These are phyloP conservation scores for Bibio marci DNA, from an alignment of 2,888 invertebrate genomes.

Conservation along the genomic window DNA sequence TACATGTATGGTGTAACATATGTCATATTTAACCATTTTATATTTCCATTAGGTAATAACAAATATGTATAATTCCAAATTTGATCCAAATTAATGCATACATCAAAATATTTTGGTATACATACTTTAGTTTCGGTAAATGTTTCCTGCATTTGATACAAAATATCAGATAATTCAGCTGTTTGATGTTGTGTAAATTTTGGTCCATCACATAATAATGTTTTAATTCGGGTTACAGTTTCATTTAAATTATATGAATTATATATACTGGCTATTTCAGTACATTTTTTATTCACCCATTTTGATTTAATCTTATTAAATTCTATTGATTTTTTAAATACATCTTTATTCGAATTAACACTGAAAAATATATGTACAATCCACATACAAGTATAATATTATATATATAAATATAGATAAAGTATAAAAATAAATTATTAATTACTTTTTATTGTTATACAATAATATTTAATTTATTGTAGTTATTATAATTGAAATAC, in stretches of 20 bases:
- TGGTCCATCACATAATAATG: constrained; percentile 45
- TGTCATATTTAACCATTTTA: background rate
- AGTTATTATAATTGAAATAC: no score
- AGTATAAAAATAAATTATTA: no score
- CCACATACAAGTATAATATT: no score
- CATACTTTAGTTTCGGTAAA: constrained; percentile 42
- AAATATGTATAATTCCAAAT: constrained; percentile 15
- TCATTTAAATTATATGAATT: no score
- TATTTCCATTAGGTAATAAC: constrained; percentile 3
- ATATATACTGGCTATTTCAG: constrained; percentile 7
- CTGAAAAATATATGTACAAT: constrained; percentile 4
- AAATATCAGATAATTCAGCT: constrained; percentile 31
- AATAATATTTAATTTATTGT: no score
- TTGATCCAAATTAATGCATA: constrained; percentile 19
- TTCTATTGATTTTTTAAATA: constrained; percentile 11
- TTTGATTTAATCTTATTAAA: constrained; percentile 17
- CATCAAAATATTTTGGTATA: constrained; percentile 23
- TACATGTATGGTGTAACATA: background rate
- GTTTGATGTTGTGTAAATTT: constrained; percentile 36
- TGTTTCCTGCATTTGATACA: constrained; percentile 36
- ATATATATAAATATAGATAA: no score
- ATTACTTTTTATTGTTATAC: no score
- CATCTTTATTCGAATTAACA: constrained; percentile 9
- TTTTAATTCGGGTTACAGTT: constrained; percentile 17
- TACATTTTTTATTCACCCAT: constrained; percentile 25